Percentiles rank a stretch among this genome's conserved stretches.
Conservation (phyloP, 2,797 vertebrate genomes). For the Eulemur coronatus region DNA sequence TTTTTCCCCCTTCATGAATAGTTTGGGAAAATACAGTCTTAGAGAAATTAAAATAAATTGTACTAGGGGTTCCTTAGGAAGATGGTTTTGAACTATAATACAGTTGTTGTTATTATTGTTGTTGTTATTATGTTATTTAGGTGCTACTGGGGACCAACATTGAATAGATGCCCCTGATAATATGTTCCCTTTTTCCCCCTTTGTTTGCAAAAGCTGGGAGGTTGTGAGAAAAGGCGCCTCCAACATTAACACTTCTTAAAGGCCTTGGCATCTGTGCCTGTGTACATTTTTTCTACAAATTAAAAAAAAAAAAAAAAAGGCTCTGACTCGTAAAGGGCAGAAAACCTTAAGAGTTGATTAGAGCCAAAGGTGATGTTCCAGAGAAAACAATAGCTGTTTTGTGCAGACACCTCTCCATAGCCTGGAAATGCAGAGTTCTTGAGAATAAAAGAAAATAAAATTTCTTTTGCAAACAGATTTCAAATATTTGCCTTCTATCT, state of each 20-base stretch:
- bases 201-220: constrained; percentile 56
- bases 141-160: accelerated
- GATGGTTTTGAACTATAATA: not conserved
- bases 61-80: not conserved
- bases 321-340: constrained; percentile 68
- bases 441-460: constrained; percentile 5
- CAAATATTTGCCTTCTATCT: constrained; percentile 62
- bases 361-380: constrained; percentile 55
- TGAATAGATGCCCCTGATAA: not conserved
- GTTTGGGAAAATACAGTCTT: not conserved
- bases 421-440: constrained; percentile 37
- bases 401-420: constrained; percentile 57
- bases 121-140: not conserved
- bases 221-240: constrained; percentile 55
- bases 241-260: constrained; percentile 61
- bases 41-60: not conserved
- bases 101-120: accelerated
- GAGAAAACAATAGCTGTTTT: constrained; percentile 71
- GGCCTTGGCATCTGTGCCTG: not conserved
- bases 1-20: not conserved
- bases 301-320: constrained; percentile 41
- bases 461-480: constrained; percentile 74
- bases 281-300: not conserved
- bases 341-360: constrained; percentile 57
- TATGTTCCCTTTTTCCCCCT: constrained; percentile 32